Base-by-base conservation (phyloP, 2,888 invertebrate genomes). In the Epiblema foenella region DNA sequence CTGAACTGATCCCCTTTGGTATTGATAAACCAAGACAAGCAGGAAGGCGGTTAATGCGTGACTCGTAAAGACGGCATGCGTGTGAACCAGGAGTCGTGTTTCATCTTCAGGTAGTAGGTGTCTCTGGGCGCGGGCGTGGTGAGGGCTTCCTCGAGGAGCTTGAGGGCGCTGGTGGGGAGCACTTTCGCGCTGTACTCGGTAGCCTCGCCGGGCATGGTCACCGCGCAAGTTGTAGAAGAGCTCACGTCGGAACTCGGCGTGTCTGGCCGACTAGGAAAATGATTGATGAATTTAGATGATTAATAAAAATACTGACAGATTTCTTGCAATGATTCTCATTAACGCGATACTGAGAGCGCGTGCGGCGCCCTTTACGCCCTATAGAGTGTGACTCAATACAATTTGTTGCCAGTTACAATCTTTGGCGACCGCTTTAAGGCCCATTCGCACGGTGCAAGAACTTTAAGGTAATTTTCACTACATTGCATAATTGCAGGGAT, bases 101-200 rank as follows among this genome's bases (percentile, higher is more conserved):
- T 93, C 79, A 93, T 87, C 80, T 92, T 93, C 76, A 94, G 83
- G 75, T 93, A 93, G 81, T 94, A 94, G 39, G 90, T 85, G 81
- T 95, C 94, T 76, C 93, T 91, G 24, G 95, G 95, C 33, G 94
- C 85, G 17, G 93, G 93, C 59, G 94, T 90, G 75, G 92, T 94
- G 17, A 96, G 91, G 10, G 95, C 95, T 64, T 95, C 95, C 79
- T 95, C 95, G 63, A 96, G 90, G 20, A 94, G 91, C 78, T 94
- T 94, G 75, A 95, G 85, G 2, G 95, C 95, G 79, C 90, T 94
- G 75, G 94, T 91, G 33, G 95, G 95, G 4, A 96, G 90, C 7
- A 95, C 94, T 80, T 95, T 94, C 42, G 95, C 95, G 83, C 95
- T 94, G 85, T 95, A 95, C 77, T 95, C 95, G 0, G 94, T 94